Conservation (phyloP, 2,888 invertebrate species). For the Steinernema hermaphroditum region DNA sequence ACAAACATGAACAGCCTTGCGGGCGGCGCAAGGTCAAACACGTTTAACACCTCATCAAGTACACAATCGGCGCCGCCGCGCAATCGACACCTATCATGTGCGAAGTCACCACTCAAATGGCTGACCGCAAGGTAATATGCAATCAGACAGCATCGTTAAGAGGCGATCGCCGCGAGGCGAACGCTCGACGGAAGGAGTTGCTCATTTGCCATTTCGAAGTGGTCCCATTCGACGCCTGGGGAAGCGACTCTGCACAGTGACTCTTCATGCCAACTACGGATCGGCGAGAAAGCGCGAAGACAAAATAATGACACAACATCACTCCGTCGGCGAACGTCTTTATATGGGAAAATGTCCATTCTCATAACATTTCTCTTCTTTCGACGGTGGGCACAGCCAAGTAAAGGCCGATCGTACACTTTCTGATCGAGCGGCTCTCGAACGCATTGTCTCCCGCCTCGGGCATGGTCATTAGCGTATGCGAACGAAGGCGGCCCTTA, state of each 20-base stretch:
- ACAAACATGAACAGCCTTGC: conserved; percentile 6
- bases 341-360: conserved; percentile 31
- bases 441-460: not conserved
- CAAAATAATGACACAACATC: conserved; percentile 31
- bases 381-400: not conserved
- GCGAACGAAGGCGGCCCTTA: not conserved
- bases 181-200: too few species aligned
- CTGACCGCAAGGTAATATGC: not conserved
- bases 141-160: not conserved
- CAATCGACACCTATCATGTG: not conserved
- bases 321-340: conserved; percentile 28
- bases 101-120: not conserved
- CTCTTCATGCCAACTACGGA: conserved; percentile 17
- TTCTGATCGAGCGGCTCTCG: not conserved
- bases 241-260: conserved; percentile 19
- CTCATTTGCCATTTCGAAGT: not conserved
- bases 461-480: not conserved
- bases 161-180: too few species aligned
- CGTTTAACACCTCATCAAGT: conserved; percentile 18
- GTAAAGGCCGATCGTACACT: conserved; percentile 13
- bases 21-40: conserved; percentile 17
- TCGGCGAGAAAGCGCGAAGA: conserved; percentile 29
- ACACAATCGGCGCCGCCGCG: not conserved
- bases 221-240: not conserved
- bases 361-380: conserved; percentile 27